phyloP scores from a whole-genome alignment of 1,140 invertebrate species.

The Diploscapter pachys region DNA sequence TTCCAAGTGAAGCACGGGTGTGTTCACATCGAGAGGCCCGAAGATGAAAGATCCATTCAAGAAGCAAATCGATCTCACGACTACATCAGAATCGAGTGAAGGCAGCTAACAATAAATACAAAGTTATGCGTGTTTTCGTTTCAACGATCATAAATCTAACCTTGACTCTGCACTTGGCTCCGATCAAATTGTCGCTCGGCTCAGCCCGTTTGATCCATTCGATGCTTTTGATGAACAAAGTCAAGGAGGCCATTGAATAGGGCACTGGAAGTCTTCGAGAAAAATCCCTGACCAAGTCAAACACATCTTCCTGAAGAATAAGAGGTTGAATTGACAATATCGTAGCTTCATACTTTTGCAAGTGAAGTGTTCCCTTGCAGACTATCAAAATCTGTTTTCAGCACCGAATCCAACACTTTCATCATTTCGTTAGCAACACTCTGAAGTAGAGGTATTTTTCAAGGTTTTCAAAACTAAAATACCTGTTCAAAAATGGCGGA shows the following conservation, averaged over 20 bases:
- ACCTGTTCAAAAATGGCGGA: slow-evolving; percentile 24
- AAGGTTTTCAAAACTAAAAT: too few species aligned
- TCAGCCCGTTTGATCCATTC: slow-evolving; percentile 18
- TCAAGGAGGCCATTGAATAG: slow-evolving; percentile 16
- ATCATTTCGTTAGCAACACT: slow-evolving; percentile 31
- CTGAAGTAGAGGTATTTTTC: background rate
- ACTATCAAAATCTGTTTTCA: slow-evolving; percentile 10
- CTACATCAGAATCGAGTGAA: background rate
- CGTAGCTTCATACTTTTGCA: slow-evolving; percentile 4
- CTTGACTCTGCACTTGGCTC: slow-evolving; percentile 9
- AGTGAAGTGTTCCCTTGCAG: slow-evolving; percentile 25
- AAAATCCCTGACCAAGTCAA: slow-evolving; percentile 6
- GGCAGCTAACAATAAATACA: slow-evolving; percentile 3
- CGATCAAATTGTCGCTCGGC: slow-evolving; percentile 16
- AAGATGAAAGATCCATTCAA: slow-evolving; percentile 5
- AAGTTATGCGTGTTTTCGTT: background rate
- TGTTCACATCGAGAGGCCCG: slow-evolving; percentile 14
- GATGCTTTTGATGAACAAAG: slow-evolving; percentile 23
- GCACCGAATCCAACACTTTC: slow-evolving; percentile 19
- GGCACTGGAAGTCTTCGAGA: slow-evolving; percentile 14
- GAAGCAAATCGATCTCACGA: slow-evolving; percentile 10
- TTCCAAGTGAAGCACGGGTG: slow-evolving; percentile 21
- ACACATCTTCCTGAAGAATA: slow-evolving; percentile 13
- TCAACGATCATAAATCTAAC: too few species aligned
- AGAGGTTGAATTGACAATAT: background rate